Conservation (phyloP, 2,797 vertebrate species). For the Pempheris klunzingeri region DNA sequence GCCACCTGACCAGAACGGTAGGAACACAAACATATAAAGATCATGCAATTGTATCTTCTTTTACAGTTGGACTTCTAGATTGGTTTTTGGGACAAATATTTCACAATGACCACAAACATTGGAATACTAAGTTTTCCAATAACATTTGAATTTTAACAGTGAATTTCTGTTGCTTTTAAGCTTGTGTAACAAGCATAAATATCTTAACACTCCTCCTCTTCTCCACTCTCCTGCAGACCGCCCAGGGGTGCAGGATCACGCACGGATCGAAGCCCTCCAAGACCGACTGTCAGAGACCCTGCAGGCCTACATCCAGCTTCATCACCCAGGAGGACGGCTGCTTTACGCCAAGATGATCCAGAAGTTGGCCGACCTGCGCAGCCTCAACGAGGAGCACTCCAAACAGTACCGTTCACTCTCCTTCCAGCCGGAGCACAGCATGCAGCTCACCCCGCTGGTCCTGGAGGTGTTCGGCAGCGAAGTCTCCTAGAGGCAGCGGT, state of each 20-base stretch:
- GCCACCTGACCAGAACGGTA: constrained; percentile 21
- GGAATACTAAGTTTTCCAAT: not conserved
- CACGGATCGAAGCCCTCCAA: constrained; percentile 91
- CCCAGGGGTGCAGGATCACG: constrained; percentile 92
- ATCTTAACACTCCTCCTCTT: not conserved
- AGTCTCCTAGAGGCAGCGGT: constrained; percentile 92
- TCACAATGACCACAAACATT: not conserved
- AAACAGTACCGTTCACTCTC: constrained; percentile 96
- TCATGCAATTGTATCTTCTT: not conserved
- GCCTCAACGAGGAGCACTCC: constrained; percentile 98
- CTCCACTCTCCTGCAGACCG: constrained; percentile 85
- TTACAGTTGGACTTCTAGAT: not conserved
- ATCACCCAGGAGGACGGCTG: constrained; percentile 91
- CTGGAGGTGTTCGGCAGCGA: constrained; percentile 97
- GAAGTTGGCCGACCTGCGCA: constrained; percentile 96
- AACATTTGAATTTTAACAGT: not conserved
- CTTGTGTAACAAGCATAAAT: constrained; percentile 1
- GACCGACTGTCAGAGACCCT: constrained; percentile 93
- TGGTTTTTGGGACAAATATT: not conserved
- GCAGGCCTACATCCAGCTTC: constrained; percentile 94
- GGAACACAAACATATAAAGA: constrained; percentile 14
- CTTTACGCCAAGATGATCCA: constrained; percentile 99
- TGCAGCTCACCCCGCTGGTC: constrained; percentile 97
- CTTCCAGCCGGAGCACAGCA: constrained; percentile 94
- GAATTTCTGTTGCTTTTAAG: not conserved